These are phyloP conservation scores for Muscicapa striata DNA, from an alignment of 2,797 vertebrate species.

Conservation along the genomic window DNA sequence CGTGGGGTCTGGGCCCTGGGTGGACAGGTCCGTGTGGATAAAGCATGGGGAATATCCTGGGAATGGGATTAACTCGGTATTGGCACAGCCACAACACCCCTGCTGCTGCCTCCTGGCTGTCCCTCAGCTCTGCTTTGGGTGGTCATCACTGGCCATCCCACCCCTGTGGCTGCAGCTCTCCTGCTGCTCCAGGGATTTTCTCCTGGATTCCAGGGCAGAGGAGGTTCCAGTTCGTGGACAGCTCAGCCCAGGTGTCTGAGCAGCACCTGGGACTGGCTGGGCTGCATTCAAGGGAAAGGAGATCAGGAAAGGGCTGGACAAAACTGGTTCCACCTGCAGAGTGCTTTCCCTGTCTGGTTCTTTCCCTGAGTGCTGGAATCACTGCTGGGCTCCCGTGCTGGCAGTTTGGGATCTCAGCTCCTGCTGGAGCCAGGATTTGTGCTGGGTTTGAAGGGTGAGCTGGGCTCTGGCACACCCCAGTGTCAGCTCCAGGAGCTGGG, in stretches of 20 bases:
- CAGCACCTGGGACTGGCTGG: neutral
- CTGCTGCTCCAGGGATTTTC: neutral
- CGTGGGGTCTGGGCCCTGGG: neutral
- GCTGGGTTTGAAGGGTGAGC: neutral
- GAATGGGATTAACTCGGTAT: fast-evolving
- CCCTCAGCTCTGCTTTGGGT: neutral
- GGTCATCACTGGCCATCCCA: neutral
- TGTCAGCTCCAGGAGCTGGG: neutral
- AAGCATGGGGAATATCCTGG: neutral
- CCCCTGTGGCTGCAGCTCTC: neutral
- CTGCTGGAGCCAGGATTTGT: neutral
- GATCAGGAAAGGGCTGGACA: too few species aligned
- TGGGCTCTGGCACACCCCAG: neutral
- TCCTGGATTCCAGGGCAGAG: neutral
- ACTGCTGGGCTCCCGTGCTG: neutral
- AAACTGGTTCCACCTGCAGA: neutral
- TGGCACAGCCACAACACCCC: neutral
- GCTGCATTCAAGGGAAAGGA: fast-evolving
- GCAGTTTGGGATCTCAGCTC: neutral
- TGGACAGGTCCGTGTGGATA: neutral
- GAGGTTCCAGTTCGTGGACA: neutral
- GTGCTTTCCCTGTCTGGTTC: neutral
- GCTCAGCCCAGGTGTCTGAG: neutral
- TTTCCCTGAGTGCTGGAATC: neutral
- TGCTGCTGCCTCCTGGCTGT: neutral